A percentile compares a stretch with the other conserved stretches of the same genome.
phyloP scores from a whole-genome alignment of 2,888 invertebrate species.

The Lasioglossum marginatum region DNA sequence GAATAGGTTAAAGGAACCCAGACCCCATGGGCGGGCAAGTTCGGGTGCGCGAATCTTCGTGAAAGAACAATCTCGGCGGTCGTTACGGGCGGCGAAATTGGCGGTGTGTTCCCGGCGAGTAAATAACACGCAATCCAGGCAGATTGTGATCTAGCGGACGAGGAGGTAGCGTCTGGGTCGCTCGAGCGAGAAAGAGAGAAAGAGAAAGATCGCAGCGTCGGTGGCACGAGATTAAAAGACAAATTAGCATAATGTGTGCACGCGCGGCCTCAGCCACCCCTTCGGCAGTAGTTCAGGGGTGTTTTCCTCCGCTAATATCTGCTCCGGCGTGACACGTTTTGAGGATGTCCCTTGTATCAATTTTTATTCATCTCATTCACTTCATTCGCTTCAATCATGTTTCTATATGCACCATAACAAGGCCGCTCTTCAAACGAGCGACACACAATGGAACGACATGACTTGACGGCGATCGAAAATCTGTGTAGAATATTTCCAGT shows the following conservation, averaged over 20 bases:
- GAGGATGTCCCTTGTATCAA: constrained; percentile 2
- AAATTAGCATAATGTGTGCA: constrained; percentile 82
- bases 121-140: constrained; percentile 66
- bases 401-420: neutral
- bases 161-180: constrained; percentile 31
- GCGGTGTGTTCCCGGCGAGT: constrained; percentile 55
- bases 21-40: constrained; percentile 5
- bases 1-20: neutral
- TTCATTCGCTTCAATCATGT: neutral
- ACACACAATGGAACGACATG: neutral
- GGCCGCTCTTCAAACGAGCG: neutral
- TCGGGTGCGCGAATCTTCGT: constrained; percentile 13
- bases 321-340: constrained; percentile 21
- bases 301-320: constrained; percentile 57
- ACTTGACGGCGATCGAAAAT: neutral
- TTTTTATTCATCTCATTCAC: neutral
- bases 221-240: constrained; percentile 81
- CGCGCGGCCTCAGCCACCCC: constrained; percentile 62
- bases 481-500: neutral
- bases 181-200: constrained; percentile 22
- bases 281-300: constrained; percentile 50
- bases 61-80: constrained; percentile 39
- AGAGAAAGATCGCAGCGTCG: constrained; percentile 51
- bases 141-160: constrained; percentile 61
- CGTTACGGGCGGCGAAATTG: constrained; percentile 44